Evolutionary conservation across 2,797 vertebrate genomes (phyloP), one percentile per base, ranked within the genome.

Genomic region (Protonibea diacanthus): DNA sequence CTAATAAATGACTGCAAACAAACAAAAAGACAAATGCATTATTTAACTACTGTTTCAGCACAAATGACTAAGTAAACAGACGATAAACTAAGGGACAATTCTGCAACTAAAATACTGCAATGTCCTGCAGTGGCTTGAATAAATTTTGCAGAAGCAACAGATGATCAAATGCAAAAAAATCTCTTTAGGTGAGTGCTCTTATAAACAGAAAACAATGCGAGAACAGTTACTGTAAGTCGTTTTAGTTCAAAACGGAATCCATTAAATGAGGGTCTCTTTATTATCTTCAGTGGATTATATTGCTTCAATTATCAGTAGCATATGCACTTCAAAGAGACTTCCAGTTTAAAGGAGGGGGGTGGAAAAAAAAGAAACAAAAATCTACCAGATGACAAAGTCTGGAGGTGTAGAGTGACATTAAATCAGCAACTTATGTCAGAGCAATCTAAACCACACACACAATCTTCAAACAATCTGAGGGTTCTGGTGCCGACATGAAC

Each of bases 401-500:
- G 23, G 91, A 93, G 92, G 92, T 93, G 90, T 88, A 93, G 93
- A 94, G 91, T 89, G 91, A 94, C 91, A 92, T 92, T 93, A 93
- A 93, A 94, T 94, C 93, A 93, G 91, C 91, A 93, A 90, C 90
- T 93, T 90, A 91, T 92, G 93, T 93, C 92, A 87, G 92, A 91
- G 75, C 86, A 86, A 90, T 92, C 86, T 81, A 86, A 94, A 90
- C 76, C 90, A 89, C 89, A 87, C 93, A 90, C 86, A 85, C 71
- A 71, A 86, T 77, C 92, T 92, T 94, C 92, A 94, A 93, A 95
- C 91, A 82, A 77, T 82, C 78, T 21, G 11, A 75, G 86, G 77
- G 89, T 86, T 87, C 81, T 76, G 84, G 85, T 86, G 89, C 87
- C 78, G 79, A 89, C 69, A 8, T 59, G 81, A 91, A 82, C 88